Percentiles rank a stretch among this genome's conserved stretches.
phyloP scores from a whole-genome alignment of 92 coral and sea anemone species.

The Porites divaricata region DNA sequence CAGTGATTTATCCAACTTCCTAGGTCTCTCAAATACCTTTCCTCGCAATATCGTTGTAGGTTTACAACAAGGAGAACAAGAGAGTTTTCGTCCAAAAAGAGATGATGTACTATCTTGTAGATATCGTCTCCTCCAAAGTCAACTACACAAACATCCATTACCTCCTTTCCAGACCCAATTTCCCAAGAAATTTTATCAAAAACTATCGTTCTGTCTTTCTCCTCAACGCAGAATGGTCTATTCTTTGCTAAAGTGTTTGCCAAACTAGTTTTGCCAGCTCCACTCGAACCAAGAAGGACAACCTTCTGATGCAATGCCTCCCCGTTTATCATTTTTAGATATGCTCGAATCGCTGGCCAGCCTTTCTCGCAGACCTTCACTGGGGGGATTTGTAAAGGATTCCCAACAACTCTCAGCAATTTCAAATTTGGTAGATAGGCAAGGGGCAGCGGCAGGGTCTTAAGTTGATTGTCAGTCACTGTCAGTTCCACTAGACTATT shows the following conservation, averaged over 20 bases:
- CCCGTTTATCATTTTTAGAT: slow-evolving; percentile 40
- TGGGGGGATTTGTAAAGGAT: slow-evolving; percentile 51
- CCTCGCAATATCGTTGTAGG: slow-evolving; percentile 52
- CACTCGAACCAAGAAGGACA: slow-evolving; percentile 59
- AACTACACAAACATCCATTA: slow-evolving; percentile 54
- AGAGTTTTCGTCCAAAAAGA: slow-evolving; percentile 66
- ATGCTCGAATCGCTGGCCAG: slow-evolving; percentile 44
- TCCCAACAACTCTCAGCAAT: slow-evolving; percentile 37
- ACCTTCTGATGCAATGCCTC: slow-evolving; percentile 62
- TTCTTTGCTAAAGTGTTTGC: slow-evolving; percentile 52
- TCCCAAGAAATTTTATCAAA: slow-evolving; percentile 67
- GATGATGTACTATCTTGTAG: slow-evolving; percentile 68
- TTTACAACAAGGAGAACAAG: slow-evolving; percentile 61
- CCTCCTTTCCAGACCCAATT: slow-evolving; percentile 46
- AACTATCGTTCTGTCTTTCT: slow-evolving; percentile 64
- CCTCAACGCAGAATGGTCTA: slow-evolving; percentile 42
- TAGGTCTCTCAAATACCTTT: slow-evolving; percentile 42
- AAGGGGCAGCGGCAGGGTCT: neutral
- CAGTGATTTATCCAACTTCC: slow-evolving; percentile 74
- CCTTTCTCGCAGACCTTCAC: slow-evolving; percentile 49
- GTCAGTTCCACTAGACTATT: neutral
- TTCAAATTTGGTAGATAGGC: slow-evolving; percentile 13
- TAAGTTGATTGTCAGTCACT: neutral
- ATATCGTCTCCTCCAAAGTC: slow-evolving; percentile 75
- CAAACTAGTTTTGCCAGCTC: slow-evolving; percentile 76